Evolutionary conservation across 2,888 invertebrate genomes (phyloP).

Genomic region (Phragmatobia fuliginosa): DNA sequence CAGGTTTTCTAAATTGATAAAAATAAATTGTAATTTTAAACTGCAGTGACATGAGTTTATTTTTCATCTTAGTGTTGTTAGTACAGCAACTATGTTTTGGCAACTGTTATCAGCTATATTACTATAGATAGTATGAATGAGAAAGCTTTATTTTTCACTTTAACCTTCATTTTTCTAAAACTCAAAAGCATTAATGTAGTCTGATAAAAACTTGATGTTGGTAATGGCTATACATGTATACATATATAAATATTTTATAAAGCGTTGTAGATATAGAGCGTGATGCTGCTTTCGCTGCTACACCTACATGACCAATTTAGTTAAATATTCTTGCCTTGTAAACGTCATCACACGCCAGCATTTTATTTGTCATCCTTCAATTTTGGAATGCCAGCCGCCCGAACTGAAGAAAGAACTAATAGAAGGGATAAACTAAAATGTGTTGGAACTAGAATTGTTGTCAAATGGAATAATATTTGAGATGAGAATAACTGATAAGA

Average conservation of each 20-base stretch:
- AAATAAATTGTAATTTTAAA: not conserved
- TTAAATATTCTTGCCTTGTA: constrained; percentile 66
- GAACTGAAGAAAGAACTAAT: constrained; percentile 76
- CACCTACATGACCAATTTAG: constrained; percentile 40
- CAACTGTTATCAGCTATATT: not conserved
- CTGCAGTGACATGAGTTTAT: not conserved
- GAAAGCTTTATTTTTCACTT: not conserved
- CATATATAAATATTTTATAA: constrained; percentile 46
- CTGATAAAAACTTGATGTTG: not conserved
- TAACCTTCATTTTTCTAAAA: not conserved
- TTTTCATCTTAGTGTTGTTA: not conserved
- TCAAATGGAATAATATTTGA: not conserved
- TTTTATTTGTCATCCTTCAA: constrained; percentile 74
- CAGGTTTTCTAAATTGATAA: not conserved
- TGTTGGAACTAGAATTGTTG: constrained; percentile 16
- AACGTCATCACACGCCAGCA: constrained; percentile 69
- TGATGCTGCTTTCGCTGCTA: constrained; percentile 29
- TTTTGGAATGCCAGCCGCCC: constrained; percentile 70
- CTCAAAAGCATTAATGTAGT: not conserved
- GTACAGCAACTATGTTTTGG: not conserved
- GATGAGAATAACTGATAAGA: not conserved
- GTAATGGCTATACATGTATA: not conserved
- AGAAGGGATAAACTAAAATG: constrained; percentile 46
- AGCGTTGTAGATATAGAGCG: constrained; percentile 35
- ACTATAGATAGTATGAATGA: not conserved